A percentile compares a stretch with the other conserved stretches of the same genome.
Evolutionary conservation across 2,113 vertebrate genomes (phyloP).

Genomic region (Riparia riparia): DNA sequence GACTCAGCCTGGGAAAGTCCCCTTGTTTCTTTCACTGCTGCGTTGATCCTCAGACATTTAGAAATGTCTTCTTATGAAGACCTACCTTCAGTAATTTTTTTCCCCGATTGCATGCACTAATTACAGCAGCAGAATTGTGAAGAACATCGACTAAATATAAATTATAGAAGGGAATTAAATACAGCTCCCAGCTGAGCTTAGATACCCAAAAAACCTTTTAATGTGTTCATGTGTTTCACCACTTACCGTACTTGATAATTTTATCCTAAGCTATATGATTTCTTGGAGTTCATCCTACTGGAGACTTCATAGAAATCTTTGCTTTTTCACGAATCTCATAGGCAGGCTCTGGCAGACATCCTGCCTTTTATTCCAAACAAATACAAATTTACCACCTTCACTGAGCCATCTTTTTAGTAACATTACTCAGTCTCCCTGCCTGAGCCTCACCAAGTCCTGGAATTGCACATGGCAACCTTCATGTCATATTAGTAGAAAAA

Average conservation of each 20-base stretch:
- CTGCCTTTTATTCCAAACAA: neutral
- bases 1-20: neutral
- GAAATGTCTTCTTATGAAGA: neutral
- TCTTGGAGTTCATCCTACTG: neutral
- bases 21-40: neutral
- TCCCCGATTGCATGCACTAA: neutral
- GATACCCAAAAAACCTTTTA: neutral
- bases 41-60: neutral
- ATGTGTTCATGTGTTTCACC: neutral
- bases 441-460: neutral
- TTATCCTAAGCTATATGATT: neutral
- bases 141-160: neutral
- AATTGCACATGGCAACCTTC: neutral
- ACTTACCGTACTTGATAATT: neutral
- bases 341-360: neutral
- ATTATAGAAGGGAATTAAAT: neutral
- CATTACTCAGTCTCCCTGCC: fast-evolving
- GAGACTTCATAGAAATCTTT: neutral
- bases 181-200: neutral
- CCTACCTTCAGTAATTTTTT: neutral
- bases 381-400: neutral
- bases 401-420: neutral
- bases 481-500: neutral
- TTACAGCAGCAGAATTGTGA: neutral
- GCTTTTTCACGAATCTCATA: neutral